Conservation (phyloP, 2,113 vertebrate species). For the Serinus canaria region DNA sequence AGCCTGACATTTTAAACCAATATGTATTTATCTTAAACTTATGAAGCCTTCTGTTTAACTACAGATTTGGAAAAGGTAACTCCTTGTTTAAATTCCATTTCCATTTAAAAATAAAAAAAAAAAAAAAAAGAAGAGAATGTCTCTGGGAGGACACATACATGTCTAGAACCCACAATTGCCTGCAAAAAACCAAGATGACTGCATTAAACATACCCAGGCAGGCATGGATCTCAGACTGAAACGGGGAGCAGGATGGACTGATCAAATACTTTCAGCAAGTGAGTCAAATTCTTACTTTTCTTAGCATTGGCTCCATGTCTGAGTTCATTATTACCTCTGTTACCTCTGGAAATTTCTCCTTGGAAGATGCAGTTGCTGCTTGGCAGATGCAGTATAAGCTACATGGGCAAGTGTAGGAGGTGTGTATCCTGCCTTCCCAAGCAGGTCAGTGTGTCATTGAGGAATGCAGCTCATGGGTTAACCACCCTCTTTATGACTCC, state of each 20-base stretch:
- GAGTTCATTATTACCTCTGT: not conserved
- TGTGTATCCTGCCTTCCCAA: not conserved
- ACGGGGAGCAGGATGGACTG: not conserved
- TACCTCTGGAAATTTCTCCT: not conserved
- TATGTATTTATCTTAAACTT: not conserved
- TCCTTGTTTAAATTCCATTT: not conserved
- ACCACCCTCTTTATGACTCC: not conserved
- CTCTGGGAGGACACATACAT: not conserved
- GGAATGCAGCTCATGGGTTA: not conserved
- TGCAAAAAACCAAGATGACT: not conserved
- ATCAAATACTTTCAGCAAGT: not conserved
- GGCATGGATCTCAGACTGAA: not conserved
- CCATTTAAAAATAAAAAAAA: not conserved
- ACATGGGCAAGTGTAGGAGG: not conserved
- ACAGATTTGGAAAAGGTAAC: not conserved
- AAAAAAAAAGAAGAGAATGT: not conserved
- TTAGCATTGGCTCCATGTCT: not conserved
- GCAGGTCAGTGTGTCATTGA: not conserved
- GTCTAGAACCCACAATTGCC: not conserved
- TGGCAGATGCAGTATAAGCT: not conserved
- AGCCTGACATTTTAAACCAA: not conserved
- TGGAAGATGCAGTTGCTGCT: not conserved
- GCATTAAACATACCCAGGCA: not conserved
- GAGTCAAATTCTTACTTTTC: not conserved
- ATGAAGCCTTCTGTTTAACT: not conserved